Conservation (phyloP, 2,888 invertebrate species). For the Anaspis maculata region DNA sequence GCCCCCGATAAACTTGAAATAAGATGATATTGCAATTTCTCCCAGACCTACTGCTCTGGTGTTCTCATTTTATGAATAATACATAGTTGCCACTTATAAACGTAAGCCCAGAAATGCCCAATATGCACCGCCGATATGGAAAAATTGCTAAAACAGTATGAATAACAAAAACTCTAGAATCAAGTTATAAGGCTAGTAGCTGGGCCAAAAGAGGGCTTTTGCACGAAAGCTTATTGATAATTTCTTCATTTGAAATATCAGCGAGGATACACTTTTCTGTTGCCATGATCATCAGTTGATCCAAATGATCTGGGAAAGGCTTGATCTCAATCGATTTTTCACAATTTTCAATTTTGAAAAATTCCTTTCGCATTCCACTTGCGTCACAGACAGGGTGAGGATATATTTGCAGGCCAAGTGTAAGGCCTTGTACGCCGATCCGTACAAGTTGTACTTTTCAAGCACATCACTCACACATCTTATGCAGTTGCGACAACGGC, state of each 20-base stretch:
- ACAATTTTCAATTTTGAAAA: slow-evolving; percentile 6
- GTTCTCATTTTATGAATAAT: too few species aligned
- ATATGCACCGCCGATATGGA: too few species aligned
- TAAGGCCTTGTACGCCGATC: slow-evolving; percentile 1
- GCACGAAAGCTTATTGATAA: neutral
- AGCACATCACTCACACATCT: slow-evolving; percentile 4
- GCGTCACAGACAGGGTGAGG: slow-evolving; percentile 5
- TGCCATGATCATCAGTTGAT: neutral
- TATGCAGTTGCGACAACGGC: slow-evolving; percentile 7
- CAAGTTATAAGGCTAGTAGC: neutral
- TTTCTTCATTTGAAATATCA: neutral
- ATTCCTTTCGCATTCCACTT: slow-evolving; percentile 6
- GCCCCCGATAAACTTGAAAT: too few species aligned
- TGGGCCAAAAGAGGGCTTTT: neutral
- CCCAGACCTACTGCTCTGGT: too few species aligned
- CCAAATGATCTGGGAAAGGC: neutral
- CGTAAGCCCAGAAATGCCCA: too few species aligned
- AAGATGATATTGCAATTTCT: too few species aligned
- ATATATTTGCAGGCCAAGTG: slow-evolving; percentile 5
- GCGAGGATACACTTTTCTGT: neutral
- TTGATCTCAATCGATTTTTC: slow-evolving; percentile 4
- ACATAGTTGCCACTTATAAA: too few species aligned
- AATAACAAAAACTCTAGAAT: neutral
- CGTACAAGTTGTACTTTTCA: slow-evolving; percentile 4
- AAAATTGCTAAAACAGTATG: too few species aligned